phyloP scores from a whole-genome alignment of 2,888 invertebrate genomes.

The Synergus itoensis region DNA sequence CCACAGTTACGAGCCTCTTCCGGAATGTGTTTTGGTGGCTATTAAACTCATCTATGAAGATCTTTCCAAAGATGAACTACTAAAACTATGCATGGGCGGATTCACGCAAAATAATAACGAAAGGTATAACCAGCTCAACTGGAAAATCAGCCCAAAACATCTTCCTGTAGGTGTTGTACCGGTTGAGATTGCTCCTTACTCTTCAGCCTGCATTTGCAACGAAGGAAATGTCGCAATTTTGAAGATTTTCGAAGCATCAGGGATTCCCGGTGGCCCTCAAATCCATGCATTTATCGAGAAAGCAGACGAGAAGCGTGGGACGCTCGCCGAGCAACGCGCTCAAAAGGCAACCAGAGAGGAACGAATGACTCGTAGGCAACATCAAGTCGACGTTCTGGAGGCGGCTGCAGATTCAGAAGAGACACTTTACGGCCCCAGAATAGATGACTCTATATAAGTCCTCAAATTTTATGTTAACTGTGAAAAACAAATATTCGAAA shows the following conservation, averaged over 20 bases:
- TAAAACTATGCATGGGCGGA: slow-evolving; percentile 57
- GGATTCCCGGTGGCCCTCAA: too few species aligned
- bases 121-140: slow-evolving; percentile 65
- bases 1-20: slow-evolving; percentile 58
- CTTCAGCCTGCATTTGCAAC: slow-evolving; percentile 56
- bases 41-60: slow-evolving; percentile 65
- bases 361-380: slow-evolving; percentile 56
- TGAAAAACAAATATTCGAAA: slow-evolving; percentile 30
- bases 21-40: slow-evolving; percentile 58
- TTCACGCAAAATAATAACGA: slow-evolving; percentile 58
- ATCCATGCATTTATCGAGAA: too few species aligned
- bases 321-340: slow-evolving; percentile 46
- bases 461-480: slow-evolving; percentile 41
- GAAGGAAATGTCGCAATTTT: slow-evolving; percentile 55
- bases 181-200: slow-evolving; percentile 56
- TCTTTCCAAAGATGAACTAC: too few species aligned
- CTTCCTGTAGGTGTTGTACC: slow-evolving; percentile 53
- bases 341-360: slow-evolving; percentile 52
- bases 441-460: slow-evolving; percentile 51
- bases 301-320: too few species aligned
- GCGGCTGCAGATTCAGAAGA: slow-evolving; percentile 43
- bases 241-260: background rate
- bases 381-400: slow-evolving; percentile 49
- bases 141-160: slow-evolving; percentile 64
- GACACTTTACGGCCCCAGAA: too few species aligned